These are phyloP conservation scores for Galerucella nymphaeae DNA, from an alignment of 2,888 invertebrate species.

Conservation along the genomic window DNA sequence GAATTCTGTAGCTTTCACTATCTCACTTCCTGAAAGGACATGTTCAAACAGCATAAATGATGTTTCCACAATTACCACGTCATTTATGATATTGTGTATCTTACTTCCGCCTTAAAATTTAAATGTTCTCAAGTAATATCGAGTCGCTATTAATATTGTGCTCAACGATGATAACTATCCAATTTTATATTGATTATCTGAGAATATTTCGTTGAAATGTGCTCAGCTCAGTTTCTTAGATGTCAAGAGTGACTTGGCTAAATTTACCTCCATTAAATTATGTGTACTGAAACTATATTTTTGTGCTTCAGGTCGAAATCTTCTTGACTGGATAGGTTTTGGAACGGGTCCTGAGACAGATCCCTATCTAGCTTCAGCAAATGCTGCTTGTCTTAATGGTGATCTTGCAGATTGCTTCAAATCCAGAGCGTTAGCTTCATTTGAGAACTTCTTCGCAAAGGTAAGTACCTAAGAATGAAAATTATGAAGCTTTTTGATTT, in stretches of 20 bases:
- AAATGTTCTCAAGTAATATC: background rate
- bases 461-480: slow-evolving; percentile 53
- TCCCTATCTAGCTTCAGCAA: slow-evolving; percentile 80
- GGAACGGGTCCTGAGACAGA: slow-evolving; percentile 80
- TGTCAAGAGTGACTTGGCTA: no score
- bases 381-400: slow-evolving; percentile 80
- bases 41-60: background rate
- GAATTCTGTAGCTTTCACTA: background rate
- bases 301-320: slow-evolving; percentile 68
- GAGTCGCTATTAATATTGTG: no score
- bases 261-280: no score
- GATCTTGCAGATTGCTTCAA: slow-evolving; percentile 90
- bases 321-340: slow-evolving; percentile 84
- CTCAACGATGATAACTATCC: no score
- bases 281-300: background rate
- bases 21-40: background rate
- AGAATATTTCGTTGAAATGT: no score
- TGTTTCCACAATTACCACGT: background rate
- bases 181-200: no score
- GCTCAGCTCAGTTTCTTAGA: no score
- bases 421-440: slow-evolving; percentile 79
- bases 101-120: background rate
- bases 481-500: no score
- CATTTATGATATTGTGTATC: background rate
- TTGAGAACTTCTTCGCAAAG: slow-evolving; percentile 83